Conservation (phyloP, 2,113 vertebrate species). For the Sinocyclocheilus anshuiensis region DNA sequence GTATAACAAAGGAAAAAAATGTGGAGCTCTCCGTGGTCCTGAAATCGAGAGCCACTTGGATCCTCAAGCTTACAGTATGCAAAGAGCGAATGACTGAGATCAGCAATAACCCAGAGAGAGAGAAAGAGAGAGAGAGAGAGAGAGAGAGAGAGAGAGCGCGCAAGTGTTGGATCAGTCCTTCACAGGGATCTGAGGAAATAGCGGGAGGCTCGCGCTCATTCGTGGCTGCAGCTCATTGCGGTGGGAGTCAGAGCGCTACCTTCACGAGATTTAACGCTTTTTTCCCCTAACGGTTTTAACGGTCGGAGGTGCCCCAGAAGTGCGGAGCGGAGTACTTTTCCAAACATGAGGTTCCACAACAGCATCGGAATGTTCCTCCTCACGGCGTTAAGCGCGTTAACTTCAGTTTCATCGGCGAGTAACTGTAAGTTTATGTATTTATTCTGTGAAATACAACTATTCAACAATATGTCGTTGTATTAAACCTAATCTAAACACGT, state of each 20-base stretch:
- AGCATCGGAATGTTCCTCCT: slow-evolving; percentile 29
- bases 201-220: slow-evolving; percentile 31
- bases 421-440: slow-evolving; percentile 47
- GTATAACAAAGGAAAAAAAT: too few relatives aligned
- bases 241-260: not conserved
- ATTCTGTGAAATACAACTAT: not conserved
- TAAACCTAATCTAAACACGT: not conserved
- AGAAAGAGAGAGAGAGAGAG: slow-evolving; percentile 27
- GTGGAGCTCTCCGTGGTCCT: not conserved
- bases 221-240: slow-evolving; percentile 11
- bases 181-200: slow-evolving; percentile 25
- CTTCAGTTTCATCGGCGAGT: slow-evolving; percentile 50
- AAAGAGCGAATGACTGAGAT: not conserved
- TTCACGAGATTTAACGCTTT: slow-evolving; percentile 21
- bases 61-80: not conserved
- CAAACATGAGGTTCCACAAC: slow-evolving; percentile 38
- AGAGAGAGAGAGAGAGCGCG: not conserved
- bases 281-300: not conserved
- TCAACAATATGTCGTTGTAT: not conserved
- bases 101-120: not conserved
- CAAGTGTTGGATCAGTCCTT: slow-evolving; percentile 27
- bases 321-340: slow-evolving; percentile 33
- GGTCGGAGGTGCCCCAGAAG: slow-evolving; percentile 20
- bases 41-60: not conserved
- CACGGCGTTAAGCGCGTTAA: slow-evolving; percentile 24